Percentiles rank a stretch among this genome's conserved stretches.
Conservation (phyloP, 2,888 invertebrate genomes). For the Drosophila infuscata region DNA sequence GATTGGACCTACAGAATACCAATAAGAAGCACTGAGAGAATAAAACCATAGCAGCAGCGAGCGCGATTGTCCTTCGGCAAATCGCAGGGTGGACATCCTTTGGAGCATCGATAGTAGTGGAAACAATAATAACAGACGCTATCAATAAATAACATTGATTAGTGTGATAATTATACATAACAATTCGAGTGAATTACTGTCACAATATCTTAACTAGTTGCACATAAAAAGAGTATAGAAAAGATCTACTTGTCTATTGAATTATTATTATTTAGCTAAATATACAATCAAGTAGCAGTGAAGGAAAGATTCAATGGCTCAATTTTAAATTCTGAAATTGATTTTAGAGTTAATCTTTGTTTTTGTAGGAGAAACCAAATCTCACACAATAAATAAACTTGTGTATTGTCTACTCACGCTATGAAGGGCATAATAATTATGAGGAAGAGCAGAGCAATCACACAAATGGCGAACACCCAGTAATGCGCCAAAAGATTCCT, state of each 20-base stretch:
- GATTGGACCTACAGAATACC: slow-evolving; percentile 82
- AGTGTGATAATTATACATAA: background rate
- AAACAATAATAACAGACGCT: slow-evolving; percentile 87
- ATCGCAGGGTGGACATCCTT: slow-evolving; percentile 91
- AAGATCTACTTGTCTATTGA: too few relatives aligned
- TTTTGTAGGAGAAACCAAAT: too few relatives aligned
- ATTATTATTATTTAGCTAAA: too few relatives aligned
- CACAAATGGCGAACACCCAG: slow-evolving; percentile 84
- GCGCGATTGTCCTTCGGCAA: slow-evolving; percentile 93
- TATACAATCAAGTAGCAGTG: too few relatives aligned
- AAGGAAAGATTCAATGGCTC: too few relatives aligned
- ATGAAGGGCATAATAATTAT: slow-evolving; percentile 91
- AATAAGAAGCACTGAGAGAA: slow-evolving; percentile 92
- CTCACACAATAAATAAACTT: too few relatives aligned
- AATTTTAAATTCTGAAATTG: too few relatives aligned
- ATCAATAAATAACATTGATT: background rate
- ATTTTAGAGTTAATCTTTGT: too few relatives aligned
- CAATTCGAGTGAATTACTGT: background rate
- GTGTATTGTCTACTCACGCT: slow-evolving; percentile 86
- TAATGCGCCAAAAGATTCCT: slow-evolving; percentile 85
- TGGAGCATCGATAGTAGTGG: slow-evolving; percentile 94
- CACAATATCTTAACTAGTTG: too few relatives aligned
- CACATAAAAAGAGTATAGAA: too few relatives aligned
- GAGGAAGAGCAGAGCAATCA: slow-evolving; percentile 87
- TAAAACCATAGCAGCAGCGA: slow-evolving; percentile 90